These are phyloP conservation scores for Biston stratarius DNA, from an alignment of 2,888 invertebrate species.

Conservation along the genomic window DNA sequence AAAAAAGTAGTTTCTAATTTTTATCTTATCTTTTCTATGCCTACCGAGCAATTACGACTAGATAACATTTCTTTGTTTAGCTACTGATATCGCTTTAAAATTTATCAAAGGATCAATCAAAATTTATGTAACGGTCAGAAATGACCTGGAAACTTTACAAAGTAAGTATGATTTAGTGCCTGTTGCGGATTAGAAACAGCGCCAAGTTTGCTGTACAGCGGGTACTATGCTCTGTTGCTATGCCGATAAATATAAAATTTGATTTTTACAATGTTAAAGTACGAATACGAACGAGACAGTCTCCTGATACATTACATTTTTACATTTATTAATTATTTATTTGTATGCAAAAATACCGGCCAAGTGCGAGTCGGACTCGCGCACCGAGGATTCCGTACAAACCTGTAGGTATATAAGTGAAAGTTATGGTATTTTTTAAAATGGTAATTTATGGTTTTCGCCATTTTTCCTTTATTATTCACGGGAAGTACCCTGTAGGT, in stretches of 20 bases:
- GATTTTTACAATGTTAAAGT: too few relatives aligned
- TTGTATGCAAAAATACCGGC: too few relatives aligned
- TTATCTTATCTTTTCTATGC: conserved; percentile 45
- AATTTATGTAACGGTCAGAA: conserved; percentile 26
- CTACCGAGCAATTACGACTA: conserved; percentile 47
- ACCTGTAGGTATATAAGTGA: too few relatives aligned
- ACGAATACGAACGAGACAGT: too few relatives aligned
- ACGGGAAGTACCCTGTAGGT: too few relatives aligned
- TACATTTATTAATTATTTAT: too few relatives aligned
- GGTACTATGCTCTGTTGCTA: background rate
- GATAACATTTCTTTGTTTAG: conserved; percentile 43
- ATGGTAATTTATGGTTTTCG: too few relatives aligned
- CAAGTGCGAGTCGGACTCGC: too few relatives aligned
- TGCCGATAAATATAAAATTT: background rate
- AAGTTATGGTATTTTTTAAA: too few relatives aligned
- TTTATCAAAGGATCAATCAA: conserved; percentile 32
- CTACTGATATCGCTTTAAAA: conserved; percentile 36
- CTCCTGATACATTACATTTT: too few relatives aligned
- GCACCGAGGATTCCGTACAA: too few relatives aligned
- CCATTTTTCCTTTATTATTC: too few relatives aligned
- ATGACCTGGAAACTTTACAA: conserved; percentile 22
- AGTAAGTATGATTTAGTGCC: conserved; percentile 1
- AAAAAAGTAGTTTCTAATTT: conserved; percentile 34
- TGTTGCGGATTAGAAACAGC: conserved; percentile 7
- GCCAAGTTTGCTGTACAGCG: background rate